phyloP scores from a whole-genome alignment of 1,140 invertebrate genomes.

The Pachyrhynchus sulphureomaculatus region DNA sequence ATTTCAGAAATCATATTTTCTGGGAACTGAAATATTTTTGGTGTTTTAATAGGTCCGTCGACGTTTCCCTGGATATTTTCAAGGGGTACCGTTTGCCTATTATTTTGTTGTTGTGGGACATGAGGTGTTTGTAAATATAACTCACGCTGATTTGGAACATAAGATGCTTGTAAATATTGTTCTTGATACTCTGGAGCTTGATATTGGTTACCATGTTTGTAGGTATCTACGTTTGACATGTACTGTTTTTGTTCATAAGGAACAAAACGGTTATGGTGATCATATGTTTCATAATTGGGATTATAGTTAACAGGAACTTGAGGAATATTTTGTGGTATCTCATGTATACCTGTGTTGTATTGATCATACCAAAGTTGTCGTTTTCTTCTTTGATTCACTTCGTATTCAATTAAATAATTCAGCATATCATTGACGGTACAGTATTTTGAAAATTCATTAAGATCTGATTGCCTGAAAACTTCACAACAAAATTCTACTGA shows the following conservation, averaged over 20 bases:
- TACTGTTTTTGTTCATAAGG: too few relatives aligned
- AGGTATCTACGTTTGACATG: too few relatives aligned
- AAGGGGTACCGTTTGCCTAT: too few relatives aligned
- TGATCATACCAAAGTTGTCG: neutral
- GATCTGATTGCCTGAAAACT: conserved; percentile 12
- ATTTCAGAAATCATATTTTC: too few relatives aligned
- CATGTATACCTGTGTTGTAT: neutral
- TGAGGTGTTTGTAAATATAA: neutral
- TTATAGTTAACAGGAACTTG: neutral
- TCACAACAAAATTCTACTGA: conserved; percentile 16
- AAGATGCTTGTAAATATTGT: neutral
- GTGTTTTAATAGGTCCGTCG: too few relatives aligned
- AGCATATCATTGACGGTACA: conserved; percentile 23
- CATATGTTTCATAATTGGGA: too few relatives aligned
- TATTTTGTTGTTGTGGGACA: neutral
- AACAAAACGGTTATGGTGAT: too few relatives aligned
- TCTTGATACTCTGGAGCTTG: neutral
- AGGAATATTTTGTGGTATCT: neutral
- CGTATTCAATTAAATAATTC: conserved; percentile 1
- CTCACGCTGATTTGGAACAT: neutral
- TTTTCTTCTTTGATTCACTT: conserved; percentile 4
- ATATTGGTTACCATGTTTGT: neutral
- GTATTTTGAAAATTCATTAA: conserved; percentile 1
- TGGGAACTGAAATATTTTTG: too few relatives aligned
- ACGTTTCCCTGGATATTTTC: too few relatives aligned